Percentiles rank a stretch among this genome's conserved stretches.
Evolutionary conservation across 2,888 invertebrate genomes (phyloP).

Genomic region (Villa cingulata): DNA sequence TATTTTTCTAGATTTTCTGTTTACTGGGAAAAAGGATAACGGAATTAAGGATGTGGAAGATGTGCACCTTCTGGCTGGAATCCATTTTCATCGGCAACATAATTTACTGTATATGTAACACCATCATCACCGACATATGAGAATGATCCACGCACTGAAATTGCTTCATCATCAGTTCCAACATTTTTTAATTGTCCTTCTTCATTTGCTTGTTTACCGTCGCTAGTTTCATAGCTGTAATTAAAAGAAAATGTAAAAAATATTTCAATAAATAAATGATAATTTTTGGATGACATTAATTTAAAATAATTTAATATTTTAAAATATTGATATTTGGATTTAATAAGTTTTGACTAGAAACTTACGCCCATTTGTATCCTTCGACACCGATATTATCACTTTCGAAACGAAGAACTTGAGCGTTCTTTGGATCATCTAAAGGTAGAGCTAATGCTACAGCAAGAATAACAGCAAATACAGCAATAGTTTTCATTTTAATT

Average conservation of each 20-base stretch:
- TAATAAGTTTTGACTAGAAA: too few relatives aligned
- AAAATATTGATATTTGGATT: too few relatives aligned
- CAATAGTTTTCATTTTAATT: constrained; percentile 28
- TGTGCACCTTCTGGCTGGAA: constrained; percentile 40
- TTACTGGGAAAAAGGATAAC: neutral
- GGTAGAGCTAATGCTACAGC: constrained; percentile 26
- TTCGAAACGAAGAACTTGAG: constrained; percentile 46
- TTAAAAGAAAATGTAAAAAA: neutral
- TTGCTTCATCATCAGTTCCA: constrained; percentile 41
- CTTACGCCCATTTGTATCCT: constrained; percentile 41
- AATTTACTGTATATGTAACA: constrained; percentile 42
- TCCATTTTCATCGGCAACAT: constrained; percentile 32
- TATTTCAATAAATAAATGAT: too few relatives aligned
- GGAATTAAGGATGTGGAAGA: constrained; percentile 24
- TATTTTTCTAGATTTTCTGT: neutral
- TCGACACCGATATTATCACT: constrained; percentile 43
- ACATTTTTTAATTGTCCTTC: constrained; percentile 39
- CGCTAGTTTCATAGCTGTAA: constrained; percentile 34
- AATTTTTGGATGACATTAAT: too few relatives aligned
- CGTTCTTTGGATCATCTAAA: constrained; percentile 36
- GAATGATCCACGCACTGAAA: constrained; percentile 40
- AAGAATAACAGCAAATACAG: constrained; percentile 25
- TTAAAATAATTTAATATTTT: too few relatives aligned
- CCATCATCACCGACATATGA: constrained; percentile 44
- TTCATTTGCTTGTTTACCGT: constrained; percentile 41